Base-by-base conservation (phyloP, 1,140 invertebrate genomes). In the Cotesia glomerata region DNA sequence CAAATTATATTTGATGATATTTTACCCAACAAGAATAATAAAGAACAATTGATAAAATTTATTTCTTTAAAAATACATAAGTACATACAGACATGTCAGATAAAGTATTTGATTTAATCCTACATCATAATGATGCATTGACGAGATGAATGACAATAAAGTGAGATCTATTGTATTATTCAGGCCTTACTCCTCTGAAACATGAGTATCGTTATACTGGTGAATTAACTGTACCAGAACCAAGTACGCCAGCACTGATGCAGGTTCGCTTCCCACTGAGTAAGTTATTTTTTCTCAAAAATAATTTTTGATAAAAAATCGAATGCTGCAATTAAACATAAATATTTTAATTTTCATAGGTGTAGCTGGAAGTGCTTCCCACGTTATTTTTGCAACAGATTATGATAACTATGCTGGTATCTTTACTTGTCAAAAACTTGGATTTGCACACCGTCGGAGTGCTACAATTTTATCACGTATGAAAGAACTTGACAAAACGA, bases 131-230 rank as follows among this genome's bases (percentile, higher is more conserved):
- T 68, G 26, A 16, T 16, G 49, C 67, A 71, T 76, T 75, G 81
- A 84, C 80, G 74, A 75, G 72, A 84, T 84, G 81, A 84, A 82
- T 78, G 78, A 61, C 74, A 73, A 59, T 71, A 74, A 82, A 82
- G 73, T 82, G 80, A 77, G 74, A 76, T 77, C 75, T 75, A 34
- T 65, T 67, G 39, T 66, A 5, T 5, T 35, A 11, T 18, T 74
- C 91, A 80, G 91, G 91, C 67, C 82, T 92, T 13, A 92, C 92
- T 2, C 91, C 92, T 36, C 80, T 93, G 26, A 90, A 93, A 75
- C 92, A 94, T 78, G 91, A 92, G 70, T 94, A 94, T 79, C 89
- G 91, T 82, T 95, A 95, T 80, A 93, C 90, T 9, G 94, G 93
- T 5, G 84, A 89, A 51, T 82, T 95, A 34, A 90, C 86, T n/a